These are phyloP conservation scores for Apus apus DNA, from an alignment of 2,113 vertebrate species.

Conservation along the genomic window DNA sequence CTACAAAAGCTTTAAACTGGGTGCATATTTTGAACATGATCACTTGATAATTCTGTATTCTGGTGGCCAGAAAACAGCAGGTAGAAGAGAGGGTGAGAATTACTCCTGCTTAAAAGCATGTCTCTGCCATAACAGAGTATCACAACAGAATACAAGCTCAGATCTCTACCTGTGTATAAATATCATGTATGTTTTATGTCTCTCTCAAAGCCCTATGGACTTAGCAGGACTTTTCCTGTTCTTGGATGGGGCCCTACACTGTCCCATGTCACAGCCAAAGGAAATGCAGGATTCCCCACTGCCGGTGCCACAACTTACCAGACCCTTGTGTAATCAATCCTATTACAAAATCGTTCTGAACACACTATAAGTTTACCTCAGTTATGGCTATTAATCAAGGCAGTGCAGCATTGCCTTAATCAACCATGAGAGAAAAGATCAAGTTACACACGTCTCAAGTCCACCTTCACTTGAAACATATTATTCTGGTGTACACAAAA, in stretches of 20 bases:
- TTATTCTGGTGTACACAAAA: background rate
- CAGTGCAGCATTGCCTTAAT: background rate
- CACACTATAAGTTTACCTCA: fast-evolving
- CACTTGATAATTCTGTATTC: background rate
- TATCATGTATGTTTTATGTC: fast-evolving
- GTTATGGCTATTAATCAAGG: background rate
- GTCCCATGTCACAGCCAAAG: background rate
- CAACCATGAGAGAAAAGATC: background rate
- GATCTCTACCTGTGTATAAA: background rate
- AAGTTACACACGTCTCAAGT: background rate
- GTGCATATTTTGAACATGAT: fast-evolving
- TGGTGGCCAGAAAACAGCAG: background rate
- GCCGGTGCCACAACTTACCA: background rate
- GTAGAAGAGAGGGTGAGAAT: background rate
- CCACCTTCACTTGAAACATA: background rate
- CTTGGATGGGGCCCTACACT: fast-evolving
- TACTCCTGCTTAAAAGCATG: fast-evolving
- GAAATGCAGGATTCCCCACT: background rate
- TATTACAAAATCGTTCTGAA: background rate
- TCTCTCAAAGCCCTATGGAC: background rate
- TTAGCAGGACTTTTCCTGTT: background rate
- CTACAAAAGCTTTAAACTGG: background rate
- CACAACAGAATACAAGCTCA: background rate
- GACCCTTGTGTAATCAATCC: background rate
- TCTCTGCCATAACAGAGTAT: background rate